Evolutionary conservation across 2,888 invertebrate species (phyloP).

Genomic region (Pachydiplax longipennis): DNA sequence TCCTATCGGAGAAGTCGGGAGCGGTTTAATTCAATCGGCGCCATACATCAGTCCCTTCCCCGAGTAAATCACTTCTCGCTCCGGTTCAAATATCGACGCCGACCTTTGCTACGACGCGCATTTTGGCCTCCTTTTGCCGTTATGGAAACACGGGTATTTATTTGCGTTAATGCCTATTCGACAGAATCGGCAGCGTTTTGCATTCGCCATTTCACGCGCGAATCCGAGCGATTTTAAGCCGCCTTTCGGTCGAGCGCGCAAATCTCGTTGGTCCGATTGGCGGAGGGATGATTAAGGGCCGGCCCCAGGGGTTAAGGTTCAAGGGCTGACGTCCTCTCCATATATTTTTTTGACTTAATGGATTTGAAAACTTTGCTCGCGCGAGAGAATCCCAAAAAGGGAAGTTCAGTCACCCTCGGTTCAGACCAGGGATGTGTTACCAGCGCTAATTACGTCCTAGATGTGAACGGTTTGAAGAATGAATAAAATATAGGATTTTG

Average conservation of each 20-base stretch:
- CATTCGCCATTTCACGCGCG: slow-evolving; percentile 23
- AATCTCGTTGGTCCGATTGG: slow-evolving; percentile 2
- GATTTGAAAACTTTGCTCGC: too few relatives aligned
- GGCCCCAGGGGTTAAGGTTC: too few relatives aligned
- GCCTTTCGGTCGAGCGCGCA: background rate
- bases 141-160: slow-evolving; percentile 9
- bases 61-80: slow-evolving; percentile 32
- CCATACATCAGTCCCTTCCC: background rate
- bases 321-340: too few relatives aligned
- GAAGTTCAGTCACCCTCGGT: too few relatives aligned
- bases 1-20: too few relatives aligned
- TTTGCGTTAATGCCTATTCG: slow-evolving; percentile 23
- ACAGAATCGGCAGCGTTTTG: slow-evolving; percentile 23
- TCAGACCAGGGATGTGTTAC: too few relatives aligned
- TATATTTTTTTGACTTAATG: too few relatives aligned
- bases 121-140: background rate
- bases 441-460: too few relatives aligned
- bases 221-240: background rate
- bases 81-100: slow-evolving; percentile 32
- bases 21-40: background rate
- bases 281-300: background rate
- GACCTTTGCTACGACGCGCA: slow-evolving; percentile 1
- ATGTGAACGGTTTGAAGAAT: too few relatives aligned
- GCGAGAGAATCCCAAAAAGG: too few relatives aligned
- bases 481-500: too few relatives aligned